Base-by-base conservation (phyloP, 2,113 vertebrate genomes). In the Calypte anna region DNA sequence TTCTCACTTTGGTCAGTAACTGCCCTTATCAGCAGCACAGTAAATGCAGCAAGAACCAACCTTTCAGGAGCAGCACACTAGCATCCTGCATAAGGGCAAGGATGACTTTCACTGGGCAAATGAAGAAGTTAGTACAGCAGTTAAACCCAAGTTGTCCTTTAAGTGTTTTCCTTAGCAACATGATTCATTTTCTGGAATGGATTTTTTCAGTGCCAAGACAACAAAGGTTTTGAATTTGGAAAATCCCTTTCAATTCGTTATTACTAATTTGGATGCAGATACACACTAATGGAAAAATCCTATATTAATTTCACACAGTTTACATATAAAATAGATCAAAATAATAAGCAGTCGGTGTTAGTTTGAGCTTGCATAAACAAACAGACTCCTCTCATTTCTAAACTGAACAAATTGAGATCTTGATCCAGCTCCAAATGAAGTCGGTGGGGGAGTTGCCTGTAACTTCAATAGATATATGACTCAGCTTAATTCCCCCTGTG, bases 151-250 rank as follows among this genome's bases (percentile, higher is more conserved):
- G 38, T 7, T 68, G 30, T 57, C 68, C 57, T 88, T 75, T 68
- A n/a, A 57, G 19, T n/a, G 44, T 58, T 96, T 72, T 79, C 57
- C 40, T 53, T 48, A 88, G 80, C 61, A 90, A 61, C 46, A 6
- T 61, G 64, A 81, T 64, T 91, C 2, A 54, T 86, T 93, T 72
- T 81, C 75, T 86, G 79, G 72, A 83, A 88, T 28, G 27, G 17
- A 54, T 4, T 36, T 77, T 88, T 86, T 88, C 33, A 72, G 64
- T 64, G 64, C 64, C 68, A 86, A 59, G 53, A 61, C 0, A 2
- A 70, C 72, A 91, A 81, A 86, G 21, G 28, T 73, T 59, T 70
- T 96, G 30, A 63, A 67, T 93, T 74, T 77, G 72, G 14, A 95
- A 88, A 78, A 70, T 27, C 53, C 0, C 3, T 81, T 87, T 85